Percentiles rank a stretch among this genome's conserved stretches.
These are phyloP conservation scores for Pseudomyrmex dendroicus DNA, from an alignment of 1,140 invertebrate species.

Conservation along the genomic window DNA sequence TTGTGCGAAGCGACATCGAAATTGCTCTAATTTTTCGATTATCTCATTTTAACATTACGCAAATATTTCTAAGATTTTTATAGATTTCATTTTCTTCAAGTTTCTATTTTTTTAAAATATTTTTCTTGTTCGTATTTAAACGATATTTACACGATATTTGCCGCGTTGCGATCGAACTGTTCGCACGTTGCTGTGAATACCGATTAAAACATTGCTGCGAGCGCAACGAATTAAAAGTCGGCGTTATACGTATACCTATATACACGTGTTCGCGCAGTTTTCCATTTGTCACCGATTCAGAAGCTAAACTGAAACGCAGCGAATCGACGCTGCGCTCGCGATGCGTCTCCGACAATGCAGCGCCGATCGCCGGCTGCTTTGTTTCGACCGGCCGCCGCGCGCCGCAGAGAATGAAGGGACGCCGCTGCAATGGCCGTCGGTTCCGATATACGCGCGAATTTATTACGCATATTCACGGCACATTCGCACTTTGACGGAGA, in stretches of 20 bases:
- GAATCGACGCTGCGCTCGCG: conserved; percentile 19
- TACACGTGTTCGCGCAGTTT: conserved; percentile 26
- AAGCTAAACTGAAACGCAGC: conserved; percentile 23
- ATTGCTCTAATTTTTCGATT: too few species aligned
- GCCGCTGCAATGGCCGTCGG: conserved; percentile 14
- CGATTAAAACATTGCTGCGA: conserved; percentile 42
- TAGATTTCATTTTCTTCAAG: too few species aligned
- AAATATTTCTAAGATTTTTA: too few species aligned
- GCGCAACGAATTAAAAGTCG: conserved; percentile 37
- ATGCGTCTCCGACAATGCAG: conserved; percentile 36
- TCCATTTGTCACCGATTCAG: conserved; percentile 54
- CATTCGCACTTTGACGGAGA: conserved; percentile 23
- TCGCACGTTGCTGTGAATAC: neutral
- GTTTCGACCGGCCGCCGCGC: conserved; percentile 28
- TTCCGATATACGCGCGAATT: conserved; percentile 23
- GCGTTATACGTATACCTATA: conserved; percentile 4
- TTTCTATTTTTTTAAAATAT: too few species aligned
- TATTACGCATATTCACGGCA: conserved; percentile 38
- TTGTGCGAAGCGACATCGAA: too few species aligned
- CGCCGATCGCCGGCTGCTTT: conserved; percentile 35
- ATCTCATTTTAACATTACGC: too few species aligned
- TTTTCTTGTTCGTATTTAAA: too few species aligned
- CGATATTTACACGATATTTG: conserved; percentile 8
- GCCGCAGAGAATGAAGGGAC: conserved; percentile 3
- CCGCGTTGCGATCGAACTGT: neutral